phyloP scores from a whole-genome alignment of 2,113 vertebrate genomes.

The Coregonus clupeaformis region DNA sequence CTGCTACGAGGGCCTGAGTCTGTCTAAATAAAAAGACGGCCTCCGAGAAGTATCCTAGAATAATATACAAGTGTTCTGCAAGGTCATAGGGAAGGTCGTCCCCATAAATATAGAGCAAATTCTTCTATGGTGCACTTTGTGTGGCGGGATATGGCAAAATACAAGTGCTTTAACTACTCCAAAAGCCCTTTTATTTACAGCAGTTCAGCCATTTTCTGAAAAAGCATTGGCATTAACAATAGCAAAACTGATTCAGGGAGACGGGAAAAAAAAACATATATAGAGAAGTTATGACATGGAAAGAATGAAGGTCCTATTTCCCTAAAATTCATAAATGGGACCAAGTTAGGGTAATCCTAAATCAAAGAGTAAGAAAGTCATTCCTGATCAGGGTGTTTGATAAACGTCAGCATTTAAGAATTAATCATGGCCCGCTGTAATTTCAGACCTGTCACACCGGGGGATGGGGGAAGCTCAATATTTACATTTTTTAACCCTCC shows the following conservation, averaged over 20 bases:
- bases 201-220: constrained; percentile 9
- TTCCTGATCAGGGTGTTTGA: constrained; percentile 20
- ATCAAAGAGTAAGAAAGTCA: constrained; percentile 15
- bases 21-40: constrained; percentile 70
- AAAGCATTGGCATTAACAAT: constrained; percentile 15
- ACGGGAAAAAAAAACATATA: constrained; percentile 3
- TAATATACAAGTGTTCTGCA: constrained; percentile 71
- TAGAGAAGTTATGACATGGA: background rate
- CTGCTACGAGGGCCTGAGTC: constrained; percentile 68
- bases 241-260: constrained; percentile 21
- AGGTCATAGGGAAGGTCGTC: constrained; percentile 65
- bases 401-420: constrained; percentile 38
- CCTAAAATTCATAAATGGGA: background rate
- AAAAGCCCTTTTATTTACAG: constrained; percentile 36
- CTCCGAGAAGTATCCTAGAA: constrained; percentile 69
- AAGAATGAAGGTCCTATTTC: background rate
- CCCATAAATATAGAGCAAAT: constrained; percentile 69
- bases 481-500: constrained; percentile 67
- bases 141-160: constrained; percentile 38
- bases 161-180: constrained; percentile 30
- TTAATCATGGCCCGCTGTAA: constrained; percentile 46
- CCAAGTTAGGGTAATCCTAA: background rate
- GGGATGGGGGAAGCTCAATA: constrained; percentile 62
- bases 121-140: constrained; percentile 48
- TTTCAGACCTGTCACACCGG: constrained; percentile 48